Conservation (phyloP, 2,113 vertebrate genomes). For the Cyanoderma ruficeps region DNA sequence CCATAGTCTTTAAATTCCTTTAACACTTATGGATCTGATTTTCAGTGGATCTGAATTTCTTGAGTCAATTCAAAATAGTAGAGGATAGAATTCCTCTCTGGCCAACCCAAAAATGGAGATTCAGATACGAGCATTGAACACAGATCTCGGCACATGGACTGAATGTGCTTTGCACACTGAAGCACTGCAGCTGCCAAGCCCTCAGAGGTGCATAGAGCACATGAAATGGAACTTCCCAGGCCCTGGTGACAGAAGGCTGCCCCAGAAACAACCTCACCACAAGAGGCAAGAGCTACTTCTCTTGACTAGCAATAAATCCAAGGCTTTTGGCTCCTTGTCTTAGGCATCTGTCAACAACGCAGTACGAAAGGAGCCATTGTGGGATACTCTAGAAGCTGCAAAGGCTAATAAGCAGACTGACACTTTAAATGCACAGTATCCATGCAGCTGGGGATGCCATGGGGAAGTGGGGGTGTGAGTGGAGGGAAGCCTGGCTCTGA, state of each 20-base stretch:
- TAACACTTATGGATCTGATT: neutral
- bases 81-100: neutral
- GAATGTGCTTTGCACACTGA: neutral
- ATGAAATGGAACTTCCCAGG: neutral
- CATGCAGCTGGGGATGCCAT: rapidly evolving
- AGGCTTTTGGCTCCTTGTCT: neutral
- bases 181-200: neutral
- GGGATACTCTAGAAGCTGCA: neutral
- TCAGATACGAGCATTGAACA: neutral
- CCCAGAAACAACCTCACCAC: neutral
- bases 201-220: neutral
- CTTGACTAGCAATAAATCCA: neutral
- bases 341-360: neutral
- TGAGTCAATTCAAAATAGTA: neutral
- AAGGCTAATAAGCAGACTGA: neutral
- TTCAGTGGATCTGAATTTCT: neutral
- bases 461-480: neutral
- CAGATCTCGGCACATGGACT: neutral
- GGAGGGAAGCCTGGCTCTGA: neutral
- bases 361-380: neutral
- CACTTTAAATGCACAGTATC: neutral
- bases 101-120: neutral
- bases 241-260: neutral
- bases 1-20: neutral
- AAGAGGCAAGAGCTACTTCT: neutral